These are phyloP conservation scores for Tolmerus cingulatus DNA, from an alignment of 2,888 invertebrate genomes.

Conservation along the genomic window DNA sequence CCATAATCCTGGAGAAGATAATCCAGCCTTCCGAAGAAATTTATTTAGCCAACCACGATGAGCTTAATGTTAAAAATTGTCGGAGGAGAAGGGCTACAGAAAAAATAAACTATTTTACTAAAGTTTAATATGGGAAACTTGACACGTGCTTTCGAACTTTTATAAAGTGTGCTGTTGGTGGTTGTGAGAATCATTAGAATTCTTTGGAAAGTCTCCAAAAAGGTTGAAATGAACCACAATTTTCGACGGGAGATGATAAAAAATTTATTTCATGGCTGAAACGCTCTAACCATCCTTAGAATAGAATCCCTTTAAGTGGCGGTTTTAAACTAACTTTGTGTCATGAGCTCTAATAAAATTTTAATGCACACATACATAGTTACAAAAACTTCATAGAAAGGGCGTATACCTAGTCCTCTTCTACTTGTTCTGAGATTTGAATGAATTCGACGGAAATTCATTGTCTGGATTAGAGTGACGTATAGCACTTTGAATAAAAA, in stretches of 20 bases:
- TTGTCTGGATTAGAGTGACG: conserved; percentile 52
- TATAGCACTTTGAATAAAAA: conserved; percentile 45
- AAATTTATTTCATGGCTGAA: conserved; percentile 60
- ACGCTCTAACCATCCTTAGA: conserved; percentile 53
- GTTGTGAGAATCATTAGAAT: conserved; percentile 58
- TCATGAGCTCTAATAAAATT: conserved; percentile 57
- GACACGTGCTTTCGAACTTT: conserved; percentile 57
- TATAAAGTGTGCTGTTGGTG: conserved; percentile 47
- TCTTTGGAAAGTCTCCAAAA: conserved; percentile 57
- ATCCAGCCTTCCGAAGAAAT: conserved; percentile 63
- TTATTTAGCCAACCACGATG: conserved; percentile 63
- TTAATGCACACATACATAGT: conserved; percentile 54
- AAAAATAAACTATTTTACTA: conserved; percentile 63
- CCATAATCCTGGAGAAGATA: conserved; percentile 62
- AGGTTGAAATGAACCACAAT: conserved; percentile 58
- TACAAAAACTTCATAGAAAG: conserved; percentile 49
- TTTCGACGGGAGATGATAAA: conserved; percentile 57
- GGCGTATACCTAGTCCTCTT: conserved; percentile 51
- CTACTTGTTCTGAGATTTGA: conserved; percentile 59
- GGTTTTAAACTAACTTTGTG: conserved; percentile 57
- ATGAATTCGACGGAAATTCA: conserved; percentile 26
- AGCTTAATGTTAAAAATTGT: conserved; percentile 62
- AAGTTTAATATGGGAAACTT: conserved; percentile 61
- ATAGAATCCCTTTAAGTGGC: conserved; percentile 54
- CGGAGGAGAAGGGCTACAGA: not conserved